Evolutionary conservation across 2,888 invertebrate species (phyloP).

Genomic region (Agonopterix alstromeriana): DNA sequence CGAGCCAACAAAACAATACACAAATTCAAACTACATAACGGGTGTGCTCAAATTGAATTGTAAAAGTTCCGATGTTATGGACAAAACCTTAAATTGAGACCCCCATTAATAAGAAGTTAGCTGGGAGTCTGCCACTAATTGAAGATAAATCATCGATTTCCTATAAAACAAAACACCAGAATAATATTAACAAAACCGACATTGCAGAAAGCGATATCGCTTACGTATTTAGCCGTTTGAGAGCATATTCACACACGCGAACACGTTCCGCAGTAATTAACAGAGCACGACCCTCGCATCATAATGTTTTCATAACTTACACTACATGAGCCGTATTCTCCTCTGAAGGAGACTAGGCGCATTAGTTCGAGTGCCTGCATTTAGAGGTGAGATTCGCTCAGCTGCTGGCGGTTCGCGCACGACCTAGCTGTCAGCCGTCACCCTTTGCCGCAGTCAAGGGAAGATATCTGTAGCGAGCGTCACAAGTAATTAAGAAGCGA

Average conservation of each 20-base stretch:
- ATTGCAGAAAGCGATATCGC: conserved; percentile 7
- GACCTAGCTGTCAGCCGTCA: conserved; percentile 17
- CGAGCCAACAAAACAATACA: conserved; percentile 43
- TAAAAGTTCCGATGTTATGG: conserved; percentile 39
- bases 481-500: conserved; percentile 67
- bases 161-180: neutral
- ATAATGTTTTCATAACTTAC: conserved; percentile 43
- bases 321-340: conserved; percentile 23
- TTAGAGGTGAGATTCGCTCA: neutral
- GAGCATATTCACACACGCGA: conserved; percentile 4
- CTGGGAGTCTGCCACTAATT: conserved; percentile 2
- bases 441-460: conserved; percentile 38
- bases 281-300: conserved; percentile 36
- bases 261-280: conserved; percentile 30
- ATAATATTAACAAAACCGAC: neutral
- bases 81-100: conserved; percentile 27
- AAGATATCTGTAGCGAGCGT: conserved; percentile 53
- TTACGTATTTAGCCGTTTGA: conserved; percentile 4
- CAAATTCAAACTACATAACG: conserved; percentile 45
- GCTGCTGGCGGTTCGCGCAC: neutral
- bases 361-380: neutral
- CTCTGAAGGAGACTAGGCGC: conserved; percentile 8
- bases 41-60: conserved; percentile 42
- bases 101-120: conserved; percentile 2
- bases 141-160: conserved; percentile 15